phyloP scores from a whole-genome alignment of 2,797 vertebrate genomes.

The Florisuga fusca region DNA sequence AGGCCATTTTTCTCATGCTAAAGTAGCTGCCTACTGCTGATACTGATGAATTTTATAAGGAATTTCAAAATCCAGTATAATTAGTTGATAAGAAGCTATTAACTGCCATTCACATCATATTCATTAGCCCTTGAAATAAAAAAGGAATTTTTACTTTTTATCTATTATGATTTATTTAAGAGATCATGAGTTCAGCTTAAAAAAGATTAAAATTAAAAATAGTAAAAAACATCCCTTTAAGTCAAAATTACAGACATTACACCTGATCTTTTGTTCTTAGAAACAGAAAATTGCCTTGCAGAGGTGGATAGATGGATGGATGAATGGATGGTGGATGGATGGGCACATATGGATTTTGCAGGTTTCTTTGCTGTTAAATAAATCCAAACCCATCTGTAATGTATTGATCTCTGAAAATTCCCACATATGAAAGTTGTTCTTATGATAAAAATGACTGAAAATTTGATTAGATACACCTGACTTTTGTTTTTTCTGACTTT shows the following conservation, averaged over 20 bases:
- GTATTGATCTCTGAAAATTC: background rate
- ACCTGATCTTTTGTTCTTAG: background rate
- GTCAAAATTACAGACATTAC: background rate
- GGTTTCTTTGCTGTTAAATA: background rate
- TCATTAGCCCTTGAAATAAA: background rate
- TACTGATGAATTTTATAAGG: background rate
- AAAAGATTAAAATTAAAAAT: background rate
- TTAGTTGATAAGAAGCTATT: background rate
- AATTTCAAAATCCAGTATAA: constrained; percentile 2
- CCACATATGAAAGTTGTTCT: background rate
- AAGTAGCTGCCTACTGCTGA: background rate
- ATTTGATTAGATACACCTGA: background rate
- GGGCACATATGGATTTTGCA: background rate
- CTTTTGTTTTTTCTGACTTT: background rate
- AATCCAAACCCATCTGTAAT: background rate
- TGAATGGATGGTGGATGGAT: no score
- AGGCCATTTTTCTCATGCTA: constrained; percentile 28
- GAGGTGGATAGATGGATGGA: background rate
- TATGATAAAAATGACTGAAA: background rate
- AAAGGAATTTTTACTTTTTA: background rate
- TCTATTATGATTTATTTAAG: background rate
- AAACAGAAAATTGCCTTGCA: background rate
- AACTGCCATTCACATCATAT: background rate
- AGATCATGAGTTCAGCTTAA: background rate
- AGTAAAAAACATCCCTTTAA: background rate